Percentiles rank a stretch among this genome's conserved stretches.
These are phyloP conservation scores for Vannuccia rotundouncinata DNA, from an alignment of 2,888 invertebrate genomes.

Conservation along the genomic window DNA sequence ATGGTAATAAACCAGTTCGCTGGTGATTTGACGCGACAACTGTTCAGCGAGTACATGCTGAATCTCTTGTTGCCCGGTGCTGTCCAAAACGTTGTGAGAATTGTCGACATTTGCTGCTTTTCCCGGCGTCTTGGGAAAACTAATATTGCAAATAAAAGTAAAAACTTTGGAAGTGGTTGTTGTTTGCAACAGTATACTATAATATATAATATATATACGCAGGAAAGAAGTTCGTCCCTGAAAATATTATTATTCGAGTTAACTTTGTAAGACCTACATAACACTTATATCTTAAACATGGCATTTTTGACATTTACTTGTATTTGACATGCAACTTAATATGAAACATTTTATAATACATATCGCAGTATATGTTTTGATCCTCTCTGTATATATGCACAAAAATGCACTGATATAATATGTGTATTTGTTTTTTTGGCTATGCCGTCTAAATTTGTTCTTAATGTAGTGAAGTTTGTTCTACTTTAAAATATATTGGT, in stretches of 20 bases:
- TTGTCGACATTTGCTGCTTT: background rate
- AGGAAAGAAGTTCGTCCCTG: too few species aligned
- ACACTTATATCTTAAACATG: too few species aligned
- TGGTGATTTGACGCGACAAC: constrained; percentile 1
- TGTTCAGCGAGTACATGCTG: background rate
- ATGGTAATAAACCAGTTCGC: background rate
- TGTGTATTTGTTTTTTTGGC: too few species aligned
- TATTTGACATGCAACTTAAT: background rate
- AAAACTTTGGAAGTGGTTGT: constrained; percentile 24
- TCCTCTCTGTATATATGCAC: too few species aligned
- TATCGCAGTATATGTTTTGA: too few species aligned
- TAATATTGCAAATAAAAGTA: background rate
- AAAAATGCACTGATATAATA: too few species aligned
- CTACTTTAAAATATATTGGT: too few species aligned
- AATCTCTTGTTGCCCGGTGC: background rate
- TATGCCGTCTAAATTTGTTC: too few species aligned
- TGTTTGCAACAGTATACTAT: background rate
- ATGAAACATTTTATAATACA: too few species aligned
- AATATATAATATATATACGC: background rate
- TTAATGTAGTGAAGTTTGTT: too few species aligned
- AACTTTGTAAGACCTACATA: too few species aligned
- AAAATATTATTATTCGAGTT: too few species aligned
- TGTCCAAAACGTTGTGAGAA: background rate
- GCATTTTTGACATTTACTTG: background rate
- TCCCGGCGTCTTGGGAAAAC: background rate